Evolutionary conservation across 2,797 vertebrate species (phyloP), one percentile per base, ranked within the genome.

Genomic region (Xiphophorus birchmanni): DNA sequence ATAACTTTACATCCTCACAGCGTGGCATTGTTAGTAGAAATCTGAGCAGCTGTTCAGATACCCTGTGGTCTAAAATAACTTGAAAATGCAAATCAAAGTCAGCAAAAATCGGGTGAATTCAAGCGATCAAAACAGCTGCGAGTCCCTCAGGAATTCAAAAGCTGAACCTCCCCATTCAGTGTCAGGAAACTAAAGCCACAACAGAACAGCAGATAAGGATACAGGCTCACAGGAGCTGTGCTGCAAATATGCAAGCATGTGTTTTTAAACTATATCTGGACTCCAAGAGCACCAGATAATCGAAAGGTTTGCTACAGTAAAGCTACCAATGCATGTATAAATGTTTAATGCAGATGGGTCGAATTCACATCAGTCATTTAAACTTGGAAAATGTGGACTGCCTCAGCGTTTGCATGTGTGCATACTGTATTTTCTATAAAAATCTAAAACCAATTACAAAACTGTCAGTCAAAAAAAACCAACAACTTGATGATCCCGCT

Each of bases 131-230:
- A 72, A 29, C 42, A 29, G 13, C 44, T 72, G 42, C 3, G 13
- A 29, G 26, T 72, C 69, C 42, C 69, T 47, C 13, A 29, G 69
- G 69, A 45, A 29, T 29, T 45, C 26, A 72, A 47, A 47, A 44
- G 67, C 67, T 71, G 67, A 71, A 47, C 42, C 26, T 17, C 42
- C 26, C 44, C 44, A 8, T 47, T 47, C 44, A 29, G 42, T n/a
- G 44, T 72, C 44, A 47, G 42, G 69, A 45, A 72, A 72, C 69
- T 32, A 72, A 72, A 72, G 45, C 42, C 69, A 45, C 42, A 72
- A 45, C 12, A 47, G 15, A 45, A 72, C 69, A 72, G 69, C 69
- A 72, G 69, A 72, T 13, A 71, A 26, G 5, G 40, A 69, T 42
- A 44, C 40, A 69, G 40, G 10, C 5, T 26, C 0, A 44, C 40